A percentile compares a stretch with the other conserved stretches of the same genome.
phyloP scores from a whole-genome alignment of 2,797 vertebrate genomes.

The Lacerta viridis region DNA sequence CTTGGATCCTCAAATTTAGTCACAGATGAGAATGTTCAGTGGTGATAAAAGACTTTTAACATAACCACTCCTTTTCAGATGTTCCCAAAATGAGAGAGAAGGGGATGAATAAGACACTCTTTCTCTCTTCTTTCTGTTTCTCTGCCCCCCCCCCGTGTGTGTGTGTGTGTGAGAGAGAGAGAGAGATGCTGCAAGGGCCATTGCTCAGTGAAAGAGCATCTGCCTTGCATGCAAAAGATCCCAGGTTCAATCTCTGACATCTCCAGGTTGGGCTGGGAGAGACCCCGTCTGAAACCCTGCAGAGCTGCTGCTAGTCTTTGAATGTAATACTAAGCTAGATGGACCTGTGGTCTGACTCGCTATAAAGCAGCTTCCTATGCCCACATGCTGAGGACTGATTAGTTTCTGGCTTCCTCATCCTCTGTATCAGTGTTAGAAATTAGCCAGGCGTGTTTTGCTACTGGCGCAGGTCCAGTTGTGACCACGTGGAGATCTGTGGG shows the following conservation, averaged over 20 bases:
- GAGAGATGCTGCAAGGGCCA: too few relatives aligned
- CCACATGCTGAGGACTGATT: not conserved
- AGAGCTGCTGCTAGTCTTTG: not conserved
- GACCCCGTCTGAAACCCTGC: too few relatives aligned
- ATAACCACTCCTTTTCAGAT: not conserved
- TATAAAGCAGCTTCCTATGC: not conserved
- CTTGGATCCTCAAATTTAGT: not conserved
- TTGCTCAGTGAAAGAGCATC: too few relatives aligned
- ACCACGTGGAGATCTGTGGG: too few relatives aligned
- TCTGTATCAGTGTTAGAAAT: not conserved
- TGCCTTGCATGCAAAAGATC: too few relatives aligned
- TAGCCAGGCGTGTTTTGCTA: too few relatives aligned
- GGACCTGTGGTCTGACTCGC: too few relatives aligned
- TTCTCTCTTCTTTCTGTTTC: not conserved
- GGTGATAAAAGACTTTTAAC: not conserved
- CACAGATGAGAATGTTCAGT: not conserved
- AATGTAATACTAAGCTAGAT: not conserved
- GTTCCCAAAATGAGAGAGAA: not conserved
- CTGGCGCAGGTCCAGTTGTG: too few relatives aligned
- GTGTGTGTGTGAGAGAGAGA: too few relatives aligned
- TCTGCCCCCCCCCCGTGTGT: too few relatives aligned
- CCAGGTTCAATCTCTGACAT: too few relatives aligned
- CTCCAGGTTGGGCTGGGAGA: too few relatives aligned
- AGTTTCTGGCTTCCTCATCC: not conserved
- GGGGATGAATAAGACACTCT: not conserved